phyloP scores from a whole-genome alignment of 2,797 vertebrate genomes.

The Chaunax sp. region DNA sequence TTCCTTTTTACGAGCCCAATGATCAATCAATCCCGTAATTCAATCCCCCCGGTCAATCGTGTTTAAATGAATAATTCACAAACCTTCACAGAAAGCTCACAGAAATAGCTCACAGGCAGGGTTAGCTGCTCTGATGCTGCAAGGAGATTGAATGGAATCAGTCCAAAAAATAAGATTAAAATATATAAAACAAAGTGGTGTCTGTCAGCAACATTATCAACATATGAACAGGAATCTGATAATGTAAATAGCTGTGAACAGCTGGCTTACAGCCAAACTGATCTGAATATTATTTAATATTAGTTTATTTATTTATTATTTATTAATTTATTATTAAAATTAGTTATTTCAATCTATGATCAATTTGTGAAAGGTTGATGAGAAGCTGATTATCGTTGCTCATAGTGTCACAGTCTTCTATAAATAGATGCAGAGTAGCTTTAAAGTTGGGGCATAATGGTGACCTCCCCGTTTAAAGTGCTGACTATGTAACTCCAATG shows the following conservation, averaged over 20 bases:
- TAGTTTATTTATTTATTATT: no score
- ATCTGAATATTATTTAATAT: no score
- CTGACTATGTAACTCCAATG: neutral
- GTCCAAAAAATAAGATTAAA: constrained; percentile 34
- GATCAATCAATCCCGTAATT: constrained; percentile 76
- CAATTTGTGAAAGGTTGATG: no score
- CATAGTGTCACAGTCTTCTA: no score
- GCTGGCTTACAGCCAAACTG: neutral
- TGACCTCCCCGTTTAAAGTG: neutral
- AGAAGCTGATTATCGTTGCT: no score
- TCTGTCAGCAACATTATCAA: constrained; percentile 2
- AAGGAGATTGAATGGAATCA: constrained; percentile 51
- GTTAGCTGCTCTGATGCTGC: constrained; percentile 57
- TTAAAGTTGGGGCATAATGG: neutral
- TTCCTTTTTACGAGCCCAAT: constrained; percentile 72
- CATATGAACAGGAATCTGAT: neutral
- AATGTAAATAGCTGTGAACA: neutral
- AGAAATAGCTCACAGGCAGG: constrained; percentile 59
- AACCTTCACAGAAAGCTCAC: constrained; percentile 64
- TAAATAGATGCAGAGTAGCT: neutral
- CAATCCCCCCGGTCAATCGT: constrained; percentile 75
- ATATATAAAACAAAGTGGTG: constrained; percentile 26
- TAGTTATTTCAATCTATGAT: no score
- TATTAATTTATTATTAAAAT: no score
- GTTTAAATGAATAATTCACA: constrained; percentile 80